Evolutionary conservation across 2,113 vertebrate genomes (phyloP).

Genomic region (Setophaga coronata): DNA sequence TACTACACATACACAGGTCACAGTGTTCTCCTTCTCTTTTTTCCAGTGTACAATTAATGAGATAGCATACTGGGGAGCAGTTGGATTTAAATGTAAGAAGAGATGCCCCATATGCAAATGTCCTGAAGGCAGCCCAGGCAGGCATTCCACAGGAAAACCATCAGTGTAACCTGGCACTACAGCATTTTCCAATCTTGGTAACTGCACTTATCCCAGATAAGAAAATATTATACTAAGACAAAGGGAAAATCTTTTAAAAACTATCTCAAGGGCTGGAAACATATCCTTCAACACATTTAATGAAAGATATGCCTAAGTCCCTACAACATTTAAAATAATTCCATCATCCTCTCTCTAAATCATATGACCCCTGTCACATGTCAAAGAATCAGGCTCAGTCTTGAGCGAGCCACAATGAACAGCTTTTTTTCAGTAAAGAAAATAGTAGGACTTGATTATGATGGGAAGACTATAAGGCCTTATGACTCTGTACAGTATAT

Average conservation of each 20-base stretch:
- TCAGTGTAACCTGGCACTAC: neutral
- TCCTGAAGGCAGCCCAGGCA: neutral
- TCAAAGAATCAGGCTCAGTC: neutral
- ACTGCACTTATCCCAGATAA: neutral
- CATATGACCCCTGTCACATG: neutral
- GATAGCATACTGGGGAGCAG: conserved; percentile 6
- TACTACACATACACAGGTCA: neutral
- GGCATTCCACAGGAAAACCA: neutral
- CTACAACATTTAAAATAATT: neutral
- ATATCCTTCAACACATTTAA: neutral
- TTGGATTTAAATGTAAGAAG: conserved; percentile 12
- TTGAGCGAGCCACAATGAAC: neutral
- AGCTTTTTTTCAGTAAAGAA: neutral
- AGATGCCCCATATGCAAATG: neutral
- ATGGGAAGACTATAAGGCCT: neutral
- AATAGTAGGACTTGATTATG: neutral
- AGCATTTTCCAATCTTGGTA: neutral
- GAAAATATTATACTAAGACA: neutral
- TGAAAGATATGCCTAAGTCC: neutral
- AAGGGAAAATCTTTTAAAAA: neutral
- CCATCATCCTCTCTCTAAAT: neutral
- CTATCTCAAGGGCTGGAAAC: neutral
- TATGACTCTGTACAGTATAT: neutral
- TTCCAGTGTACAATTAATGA: conserved; percentile 22
- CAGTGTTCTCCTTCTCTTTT: neutral